phyloP scores from a whole-genome alignment of 2,888 invertebrate species.

The Diogma glabrata region DNA sequence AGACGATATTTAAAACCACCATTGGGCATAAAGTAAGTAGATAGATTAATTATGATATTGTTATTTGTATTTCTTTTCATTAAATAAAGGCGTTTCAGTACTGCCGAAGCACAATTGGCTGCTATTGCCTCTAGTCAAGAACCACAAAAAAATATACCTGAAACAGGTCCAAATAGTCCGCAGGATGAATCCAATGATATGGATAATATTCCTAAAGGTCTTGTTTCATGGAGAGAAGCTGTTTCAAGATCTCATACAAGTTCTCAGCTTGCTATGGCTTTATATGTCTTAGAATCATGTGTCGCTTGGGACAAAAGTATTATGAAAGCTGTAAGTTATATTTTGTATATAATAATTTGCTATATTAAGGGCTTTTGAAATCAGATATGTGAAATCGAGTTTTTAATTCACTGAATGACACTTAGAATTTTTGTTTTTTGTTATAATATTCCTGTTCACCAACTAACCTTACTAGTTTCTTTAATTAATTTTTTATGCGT shows the following conservation, averaged over 20 bases:
- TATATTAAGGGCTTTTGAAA: too few relatives aligned
- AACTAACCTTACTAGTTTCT: conserved; percentile 10
- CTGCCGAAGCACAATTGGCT: conserved; percentile 51
- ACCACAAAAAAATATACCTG: conserved; percentile 24
- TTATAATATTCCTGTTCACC: conserved; percentile 7
- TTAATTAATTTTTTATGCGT: too few relatives aligned
- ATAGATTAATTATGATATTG: conserved; percentile 4
- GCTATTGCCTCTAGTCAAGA: conserved; percentile 42
- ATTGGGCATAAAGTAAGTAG: conserved; percentile 49
- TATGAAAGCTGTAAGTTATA: conserved; percentile 91
- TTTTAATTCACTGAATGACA: not conserved
- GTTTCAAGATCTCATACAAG: conserved; percentile 73
- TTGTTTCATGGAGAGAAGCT: conserved; percentile 82
- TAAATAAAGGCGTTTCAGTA: conserved; percentile 23
- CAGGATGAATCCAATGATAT: too few relatives aligned
- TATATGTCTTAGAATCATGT: conserved; percentile 79
- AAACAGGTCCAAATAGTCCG: not conserved
- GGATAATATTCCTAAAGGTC: conserved; percentile 40
- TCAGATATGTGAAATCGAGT: too few relatives aligned
- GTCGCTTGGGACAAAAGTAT: conserved; percentile 99
- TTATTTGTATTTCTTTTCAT: not conserved
- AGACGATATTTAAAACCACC: conserved; percentile 89
- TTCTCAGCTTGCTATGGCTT: conserved; percentile 81
- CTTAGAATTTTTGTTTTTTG: not conserved
- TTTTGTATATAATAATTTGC: too few relatives aligned